These are phyloP conservation scores for human DNA, from an alignment of 2,113 vertebrate species.

Conservation along the genomic window DNA sequence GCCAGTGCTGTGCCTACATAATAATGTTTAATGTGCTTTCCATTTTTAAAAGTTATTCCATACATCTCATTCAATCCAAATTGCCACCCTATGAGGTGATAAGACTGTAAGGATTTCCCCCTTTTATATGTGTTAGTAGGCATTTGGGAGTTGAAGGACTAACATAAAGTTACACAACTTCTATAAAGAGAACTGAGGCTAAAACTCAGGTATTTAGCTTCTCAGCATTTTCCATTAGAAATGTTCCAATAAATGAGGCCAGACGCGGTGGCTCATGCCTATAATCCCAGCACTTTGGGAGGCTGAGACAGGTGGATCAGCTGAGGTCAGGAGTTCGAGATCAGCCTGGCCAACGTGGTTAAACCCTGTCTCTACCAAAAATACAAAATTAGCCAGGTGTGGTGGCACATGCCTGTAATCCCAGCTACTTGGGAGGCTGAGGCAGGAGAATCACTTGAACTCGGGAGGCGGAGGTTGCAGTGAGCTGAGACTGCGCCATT, in stretches of 20 bases:
- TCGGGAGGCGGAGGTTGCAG: no score
- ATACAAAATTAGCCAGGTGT: no score
- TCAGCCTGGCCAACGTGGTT: no score
- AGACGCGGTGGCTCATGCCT: no score
- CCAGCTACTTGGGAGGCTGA: no score
- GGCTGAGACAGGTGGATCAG: no score
- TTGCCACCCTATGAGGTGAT: background rate
- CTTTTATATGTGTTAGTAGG: background rate
- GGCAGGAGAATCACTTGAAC: no score
- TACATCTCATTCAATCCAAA: background rate
- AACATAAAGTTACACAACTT: background rate
- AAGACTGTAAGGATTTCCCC: background rate
- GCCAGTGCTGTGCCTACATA: background rate
- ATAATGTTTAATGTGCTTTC: background rate
- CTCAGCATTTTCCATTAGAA: conserved; percentile 19
- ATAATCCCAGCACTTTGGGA: no score
- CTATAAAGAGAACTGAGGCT: background rate
- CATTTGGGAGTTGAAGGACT: background rate
- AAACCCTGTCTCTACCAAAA: no score
- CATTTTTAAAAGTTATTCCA: conserved; percentile 21
- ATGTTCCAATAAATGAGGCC: background rate
- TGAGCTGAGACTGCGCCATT: no score
- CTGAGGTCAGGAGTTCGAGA: no score
- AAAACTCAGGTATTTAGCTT: conserved; percentile 15
- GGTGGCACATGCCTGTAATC: no score